phyloP scores from a whole-genome alignment of 2,888 invertebrate genomes.

The Pseudanteris insignis region DNA sequence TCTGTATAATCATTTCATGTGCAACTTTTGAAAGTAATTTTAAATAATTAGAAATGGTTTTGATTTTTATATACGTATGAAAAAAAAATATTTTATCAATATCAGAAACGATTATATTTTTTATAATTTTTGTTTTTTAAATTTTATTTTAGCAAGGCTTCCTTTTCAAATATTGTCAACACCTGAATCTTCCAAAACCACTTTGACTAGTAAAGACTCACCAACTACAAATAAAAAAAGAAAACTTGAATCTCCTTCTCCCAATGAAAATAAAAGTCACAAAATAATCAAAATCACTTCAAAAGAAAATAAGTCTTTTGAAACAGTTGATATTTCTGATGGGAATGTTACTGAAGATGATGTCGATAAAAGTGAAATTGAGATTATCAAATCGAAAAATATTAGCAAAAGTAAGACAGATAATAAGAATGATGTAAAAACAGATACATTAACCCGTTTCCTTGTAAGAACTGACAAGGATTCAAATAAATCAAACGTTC shows the following conservation, averaged over 20 bases:
- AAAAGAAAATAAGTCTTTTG: conserved; percentile 48
- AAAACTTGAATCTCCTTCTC: conserved; percentile 53
- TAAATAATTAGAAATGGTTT: no score
- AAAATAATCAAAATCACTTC: conserved; percentile 54
- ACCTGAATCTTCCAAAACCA: conserved; percentile 43
- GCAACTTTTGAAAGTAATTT: no score
- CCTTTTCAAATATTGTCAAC: conserved; percentile 56
- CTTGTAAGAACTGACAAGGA: conserved; percentile 45
- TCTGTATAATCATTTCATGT: no score
- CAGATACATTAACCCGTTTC: conserved; percentile 41
- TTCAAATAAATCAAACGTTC: not conserved
- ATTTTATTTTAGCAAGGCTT: conserved; percentile 53
- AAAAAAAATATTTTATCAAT: no score
- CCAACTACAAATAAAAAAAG: conserved; percentile 56
- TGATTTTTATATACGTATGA: no score
- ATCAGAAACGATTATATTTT: not conserved
- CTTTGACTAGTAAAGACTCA: conserved; percentile 43
- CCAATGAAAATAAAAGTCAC: conserved; percentile 48
- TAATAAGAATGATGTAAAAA: conserved; percentile 36
- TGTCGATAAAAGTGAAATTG: conserved; percentile 9
- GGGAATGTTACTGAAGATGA: conserved; percentile 2
- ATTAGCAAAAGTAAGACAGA: conserved; percentile 43
- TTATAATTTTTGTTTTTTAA: not conserved
- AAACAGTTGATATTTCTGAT: conserved; percentile 12
- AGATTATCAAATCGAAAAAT: conserved; percentile 24